phyloP scores from a whole-genome alignment of 2,797 vertebrate species.

The Chelon auratus region DNA sequence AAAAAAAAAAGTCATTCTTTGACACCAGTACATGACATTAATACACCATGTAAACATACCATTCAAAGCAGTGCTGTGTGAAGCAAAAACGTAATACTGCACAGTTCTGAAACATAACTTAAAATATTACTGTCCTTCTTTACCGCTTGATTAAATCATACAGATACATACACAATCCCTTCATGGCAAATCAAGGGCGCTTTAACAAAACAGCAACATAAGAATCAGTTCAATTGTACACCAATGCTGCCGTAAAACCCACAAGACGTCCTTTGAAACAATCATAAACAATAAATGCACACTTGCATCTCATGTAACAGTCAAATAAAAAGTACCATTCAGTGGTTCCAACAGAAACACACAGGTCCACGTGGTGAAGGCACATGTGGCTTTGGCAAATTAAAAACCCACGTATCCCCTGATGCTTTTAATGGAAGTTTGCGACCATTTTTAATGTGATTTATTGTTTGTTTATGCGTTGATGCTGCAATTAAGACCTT shows the following conservation, averaged over 20 bases:
- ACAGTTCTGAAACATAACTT: conserved; percentile 71
- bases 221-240: conserved; percentile 54
- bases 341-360: conserved; percentile 55
- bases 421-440: conserved; percentile 21
- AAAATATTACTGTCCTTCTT: conserved; percentile 62
- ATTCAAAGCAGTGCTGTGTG: conserved; percentile 55
- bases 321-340: conserved; percentile 69
- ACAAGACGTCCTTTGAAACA: conserved; percentile 43
- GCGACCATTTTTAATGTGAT: conserved; percentile 16
- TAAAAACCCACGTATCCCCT: conserved; percentile 29
- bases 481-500: conserved; percentile 8
- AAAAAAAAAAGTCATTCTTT: conserved; percentile 41
- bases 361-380: conserved; percentile 47
- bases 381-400: conserved; percentile 68
- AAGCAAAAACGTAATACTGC: conserved; percentile 71
- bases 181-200: conserved; percentile 30
- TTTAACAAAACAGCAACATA: conserved; percentile 37
- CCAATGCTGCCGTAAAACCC: conserved; percentile 25
- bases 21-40: conserved; percentile 40
- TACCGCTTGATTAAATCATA: conserved; percentile 49
- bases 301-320: conserved; percentile 35
- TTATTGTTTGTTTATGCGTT: not conserved
- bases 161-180: conserved; percentile 48
- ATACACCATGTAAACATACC: conserved; percentile 42
- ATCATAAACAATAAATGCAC: conserved; percentile 19